Percentiles rank a stretch among this genome's conserved stretches.
These are phyloP conservation scores for Fistularia tabacaria DNA, from an alignment of 2,797 vertebrate species.

Conservation along the genomic window DNA sequence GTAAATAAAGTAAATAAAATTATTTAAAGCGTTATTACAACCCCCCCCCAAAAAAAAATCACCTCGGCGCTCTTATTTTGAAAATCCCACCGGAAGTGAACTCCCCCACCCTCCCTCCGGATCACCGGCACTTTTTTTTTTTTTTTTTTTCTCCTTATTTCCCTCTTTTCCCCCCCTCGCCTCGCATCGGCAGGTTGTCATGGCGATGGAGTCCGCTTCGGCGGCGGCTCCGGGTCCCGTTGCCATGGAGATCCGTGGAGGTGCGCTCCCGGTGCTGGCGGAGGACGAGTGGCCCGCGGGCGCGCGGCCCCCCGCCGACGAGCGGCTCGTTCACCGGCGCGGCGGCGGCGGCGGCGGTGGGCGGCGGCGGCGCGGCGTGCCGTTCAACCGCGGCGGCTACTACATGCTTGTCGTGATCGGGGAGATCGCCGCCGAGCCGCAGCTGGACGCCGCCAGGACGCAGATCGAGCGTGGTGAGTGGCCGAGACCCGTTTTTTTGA, in stretches of 20 bases:
- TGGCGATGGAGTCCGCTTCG: slow-evolving; percentile 84
- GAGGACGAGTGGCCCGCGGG: slow-evolving; percentile 62
- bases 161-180: not conserved
- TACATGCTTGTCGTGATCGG: slow-evolving; percentile 90
- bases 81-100: slow-evolving; percentile 20
- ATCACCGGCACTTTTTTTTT: not conserved
- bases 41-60: no score
- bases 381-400: slow-evolving; percentile 72
- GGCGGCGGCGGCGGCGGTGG: slow-evolving; percentile 51
- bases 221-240: slow-evolving; percentile 71
- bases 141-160: not conserved
- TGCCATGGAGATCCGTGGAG: slow-evolving; percentile 85
- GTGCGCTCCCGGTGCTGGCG: slow-evolving; percentile 68
- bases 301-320: slow-evolving; percentile 43
- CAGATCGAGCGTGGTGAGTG: slow-evolving; percentile 89
- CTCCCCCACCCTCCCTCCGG: not conserved
- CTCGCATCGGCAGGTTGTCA: slow-evolving; percentile 77
- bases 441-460: slow-evolving; percentile 79
- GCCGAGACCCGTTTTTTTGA: not conserved
- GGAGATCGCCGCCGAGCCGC: slow-evolving; percentile 84
- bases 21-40: no score
- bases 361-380: slow-evolving; percentile 54
- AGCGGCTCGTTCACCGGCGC: slow-evolving; percentile 62
- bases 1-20: no score
- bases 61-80: slow-evolving; percentile 26